phyloP scores from a whole-genome alignment of 2,113 vertebrate genomes.

The Ailurus styani region DNA sequence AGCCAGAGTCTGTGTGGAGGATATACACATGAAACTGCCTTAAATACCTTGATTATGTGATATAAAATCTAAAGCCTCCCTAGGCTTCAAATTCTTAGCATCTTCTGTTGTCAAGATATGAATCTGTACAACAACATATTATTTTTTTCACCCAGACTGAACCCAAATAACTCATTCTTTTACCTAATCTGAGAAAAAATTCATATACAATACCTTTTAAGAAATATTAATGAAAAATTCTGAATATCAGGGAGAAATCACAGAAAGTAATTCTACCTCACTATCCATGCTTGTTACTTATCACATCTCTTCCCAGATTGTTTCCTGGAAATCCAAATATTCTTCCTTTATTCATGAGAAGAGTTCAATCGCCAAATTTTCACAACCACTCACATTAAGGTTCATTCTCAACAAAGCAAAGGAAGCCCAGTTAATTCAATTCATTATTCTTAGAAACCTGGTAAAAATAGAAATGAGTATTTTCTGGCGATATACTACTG shows the following conservation, averaged over 20 bases:
- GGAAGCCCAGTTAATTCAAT: not conserved
- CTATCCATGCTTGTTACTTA: not conserved
- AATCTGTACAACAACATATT: not conserved
- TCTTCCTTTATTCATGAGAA: not conserved
- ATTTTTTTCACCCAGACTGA: not conserved
- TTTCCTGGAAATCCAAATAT: not conserved
- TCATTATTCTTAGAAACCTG: not conserved
- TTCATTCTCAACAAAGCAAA: not conserved
- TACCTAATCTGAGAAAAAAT: not conserved
- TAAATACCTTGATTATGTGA: not conserved
- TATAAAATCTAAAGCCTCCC: not conserved
- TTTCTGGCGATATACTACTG: not conserved
- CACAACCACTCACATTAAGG: not conserved
- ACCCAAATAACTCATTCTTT: not conserved
- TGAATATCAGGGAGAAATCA: not conserved
- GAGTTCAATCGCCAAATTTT: not conserved
- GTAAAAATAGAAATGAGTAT: not conserved
- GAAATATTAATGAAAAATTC: not conserved
- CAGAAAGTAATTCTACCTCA: not conserved
- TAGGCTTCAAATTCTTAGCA: not conserved
- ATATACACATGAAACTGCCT: not conserved
- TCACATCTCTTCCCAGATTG: not conserved
- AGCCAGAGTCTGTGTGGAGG: not conserved
- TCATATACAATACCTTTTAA: not conserved
- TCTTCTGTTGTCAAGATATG: not conserved